phyloP scores from a whole-genome alignment of 2,888 invertebrate genomes.

The Melanargia galathea region DNA sequence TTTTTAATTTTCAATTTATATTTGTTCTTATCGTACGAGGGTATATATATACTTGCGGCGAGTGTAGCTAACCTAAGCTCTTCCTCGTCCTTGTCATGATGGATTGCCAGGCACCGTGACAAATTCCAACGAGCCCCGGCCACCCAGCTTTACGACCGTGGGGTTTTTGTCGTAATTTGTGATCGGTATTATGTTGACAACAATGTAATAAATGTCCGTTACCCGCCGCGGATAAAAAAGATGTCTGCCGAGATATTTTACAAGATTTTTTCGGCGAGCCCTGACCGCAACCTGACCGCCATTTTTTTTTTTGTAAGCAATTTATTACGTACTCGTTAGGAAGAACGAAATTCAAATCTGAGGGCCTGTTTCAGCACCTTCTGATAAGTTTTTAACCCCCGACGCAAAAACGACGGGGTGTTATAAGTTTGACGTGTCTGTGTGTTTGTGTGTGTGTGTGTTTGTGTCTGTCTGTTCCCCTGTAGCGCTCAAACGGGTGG shows the following conservation, averaged over 20 bases:
- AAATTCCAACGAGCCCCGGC: slow-evolving; percentile 35
- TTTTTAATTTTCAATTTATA: too few species aligned
- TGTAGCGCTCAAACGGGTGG: too few species aligned
- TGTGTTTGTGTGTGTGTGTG: too few species aligned
- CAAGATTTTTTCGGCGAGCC: background rate
- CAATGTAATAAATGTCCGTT: slow-evolving; percentile 37
- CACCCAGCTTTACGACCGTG: slow-evolving; percentile 25
- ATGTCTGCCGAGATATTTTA: slow-evolving; percentile 16
- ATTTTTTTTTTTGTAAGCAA: background rate
- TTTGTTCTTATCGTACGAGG: too few species aligned
- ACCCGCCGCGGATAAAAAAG: slow-evolving; percentile 20
- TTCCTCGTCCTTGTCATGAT: slow-evolving; percentile 34
- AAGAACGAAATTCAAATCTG: background rate
- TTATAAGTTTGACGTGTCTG: too few species aligned
- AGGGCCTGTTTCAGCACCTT: too few species aligned
- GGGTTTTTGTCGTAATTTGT: slow-evolving; percentile 37
- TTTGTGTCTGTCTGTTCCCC: too few species aligned
- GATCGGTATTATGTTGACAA: slow-evolving; percentile 36
- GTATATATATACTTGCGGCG: background rate
- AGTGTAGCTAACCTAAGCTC: background rate
- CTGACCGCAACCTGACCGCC: background rate
- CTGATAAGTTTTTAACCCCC: too few species aligned
- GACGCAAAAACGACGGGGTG: too few species aligned
- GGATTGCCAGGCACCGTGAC: slow-evolving; percentile 36
- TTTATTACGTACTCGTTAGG: background rate